phyloP scores from a whole-genome alignment of 2,113 vertebrate genomes.

The Isichthys henryi region DNA sequence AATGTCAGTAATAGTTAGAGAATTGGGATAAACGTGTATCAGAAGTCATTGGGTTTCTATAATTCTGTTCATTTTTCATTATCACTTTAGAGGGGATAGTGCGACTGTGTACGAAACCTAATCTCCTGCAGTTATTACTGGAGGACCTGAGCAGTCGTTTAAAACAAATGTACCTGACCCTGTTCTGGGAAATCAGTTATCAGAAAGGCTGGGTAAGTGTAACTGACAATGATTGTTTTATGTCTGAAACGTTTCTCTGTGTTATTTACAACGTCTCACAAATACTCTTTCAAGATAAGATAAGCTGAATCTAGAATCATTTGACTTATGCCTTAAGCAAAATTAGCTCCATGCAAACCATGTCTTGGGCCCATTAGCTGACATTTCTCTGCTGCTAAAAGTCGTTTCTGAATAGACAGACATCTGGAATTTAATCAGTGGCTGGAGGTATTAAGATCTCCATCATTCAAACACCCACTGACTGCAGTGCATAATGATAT shows the following conservation, averaged over 20 bases:
- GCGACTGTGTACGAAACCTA: not conserved
- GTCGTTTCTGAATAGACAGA: not conserved
- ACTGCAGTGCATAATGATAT: not conserved
- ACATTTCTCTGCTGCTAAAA: conserved; percentile 1
- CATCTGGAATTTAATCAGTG: conserved; percentile 4
- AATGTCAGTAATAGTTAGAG: not conserved
- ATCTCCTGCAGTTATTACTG: not conserved
- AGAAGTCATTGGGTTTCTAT: not conserved
- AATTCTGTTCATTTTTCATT: not conserved
- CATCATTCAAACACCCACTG: conserved; percentile 11
- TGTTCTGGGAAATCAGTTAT: not conserved
- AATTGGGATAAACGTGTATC: not conserved
- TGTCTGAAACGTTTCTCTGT: not conserved
- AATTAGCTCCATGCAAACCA: not conserved
- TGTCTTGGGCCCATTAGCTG: not conserved
- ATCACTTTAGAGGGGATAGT: not conserved
- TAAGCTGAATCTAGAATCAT: not conserved
- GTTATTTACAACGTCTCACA: not conserved
- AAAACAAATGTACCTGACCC: not conserved
- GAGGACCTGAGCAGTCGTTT: not conserved
- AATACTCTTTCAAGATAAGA: not conserved
- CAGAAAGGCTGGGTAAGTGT: not conserved
- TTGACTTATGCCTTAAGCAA: not conserved
- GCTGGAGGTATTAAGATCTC: not conserved
- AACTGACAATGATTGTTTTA: not conserved